Conservation (phyloP, 23 tunicate species). For the Trididemnum clinides region DNA sequence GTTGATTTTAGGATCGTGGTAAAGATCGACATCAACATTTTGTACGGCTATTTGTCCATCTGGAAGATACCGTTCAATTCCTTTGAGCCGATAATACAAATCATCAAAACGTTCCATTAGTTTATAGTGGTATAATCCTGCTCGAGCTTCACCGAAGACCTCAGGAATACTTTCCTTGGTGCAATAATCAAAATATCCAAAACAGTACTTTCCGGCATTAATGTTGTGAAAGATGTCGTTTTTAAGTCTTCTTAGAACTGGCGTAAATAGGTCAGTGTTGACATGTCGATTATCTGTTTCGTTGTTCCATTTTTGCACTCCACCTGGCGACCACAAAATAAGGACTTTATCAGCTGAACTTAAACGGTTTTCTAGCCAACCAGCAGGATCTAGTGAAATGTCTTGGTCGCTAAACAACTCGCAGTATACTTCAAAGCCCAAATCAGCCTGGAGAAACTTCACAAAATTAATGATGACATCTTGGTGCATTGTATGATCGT, state of each 20-base stretch:
- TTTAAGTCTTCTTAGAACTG: conserved; percentile 42
- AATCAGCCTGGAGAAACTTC: conserved; percentile 59
- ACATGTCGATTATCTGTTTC: neutral
- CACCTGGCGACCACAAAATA: conserved; percentile 54
- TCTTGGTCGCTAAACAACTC: conserved; percentile 23
- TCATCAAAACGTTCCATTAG: conserved; percentile 65
- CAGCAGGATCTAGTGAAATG: neutral
- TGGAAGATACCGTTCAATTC: conserved; percentile 36
- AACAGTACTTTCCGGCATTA: conserved; percentile 43
- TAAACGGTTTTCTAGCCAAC: conserved; percentile 47
- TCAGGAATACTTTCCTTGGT: conserved; percentile 21
- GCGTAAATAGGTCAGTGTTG: conserved; percentile 35
- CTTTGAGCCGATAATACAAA: conserved; percentile 46
- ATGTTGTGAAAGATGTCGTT: conserved; percentile 33
- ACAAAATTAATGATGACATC: conserved; percentile 54
- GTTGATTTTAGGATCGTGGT: conserved; percentile 17
- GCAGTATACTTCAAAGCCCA: conserved; percentile 58
- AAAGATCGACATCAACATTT: conserved; percentile 17
- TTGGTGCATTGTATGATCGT: conserved; percentile 59
- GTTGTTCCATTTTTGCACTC: neutral
- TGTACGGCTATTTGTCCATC: neutral
- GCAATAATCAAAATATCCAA: conserved; percentile 63
- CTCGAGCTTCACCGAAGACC: conserved; percentile 12
- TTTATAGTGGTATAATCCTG: conserved; percentile 13
- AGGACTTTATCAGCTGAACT: conserved; percentile 49